These are phyloP conservation scores for Hololepta plana DNA, from an alignment of 2,888 invertebrate genomes.

Conservation along the genomic window DNA sequence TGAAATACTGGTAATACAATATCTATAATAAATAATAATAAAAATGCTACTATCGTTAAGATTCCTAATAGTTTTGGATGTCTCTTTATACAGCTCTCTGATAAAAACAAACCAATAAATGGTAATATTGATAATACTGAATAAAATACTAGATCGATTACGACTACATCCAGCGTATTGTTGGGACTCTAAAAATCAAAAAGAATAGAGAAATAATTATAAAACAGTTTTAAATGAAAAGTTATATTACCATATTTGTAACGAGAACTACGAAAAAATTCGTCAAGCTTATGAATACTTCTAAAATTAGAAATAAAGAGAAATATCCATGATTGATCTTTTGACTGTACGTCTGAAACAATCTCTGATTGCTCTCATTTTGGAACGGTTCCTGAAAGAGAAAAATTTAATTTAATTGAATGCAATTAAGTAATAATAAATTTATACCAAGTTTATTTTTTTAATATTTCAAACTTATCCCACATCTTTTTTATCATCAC, in stretches of 20 bases:
- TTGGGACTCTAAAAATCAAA: too few species aligned
- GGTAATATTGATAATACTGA: slow-evolving; percentile 26
- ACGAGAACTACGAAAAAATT: slow-evolving; percentile 33
- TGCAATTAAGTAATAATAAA: too few species aligned
- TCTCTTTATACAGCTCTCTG: slow-evolving; percentile 22
- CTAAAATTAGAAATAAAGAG: slow-evolving; percentile 53
- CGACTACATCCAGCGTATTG: slow-evolving; percentile 10
- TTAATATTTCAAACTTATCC: too few species aligned
- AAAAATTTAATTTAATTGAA: too few species aligned
- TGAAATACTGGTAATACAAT: slow-evolving; percentile 47
- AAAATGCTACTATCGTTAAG: slow-evolving; percentile 25
- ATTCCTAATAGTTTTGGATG: slow-evolving; percentile 17
- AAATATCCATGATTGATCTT: slow-evolving; percentile 62
- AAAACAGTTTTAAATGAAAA: background rate
- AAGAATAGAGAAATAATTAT: too few species aligned
- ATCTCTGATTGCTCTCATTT: too few species aligned
- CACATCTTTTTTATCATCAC: too few species aligned
- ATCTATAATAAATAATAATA: slow-evolving; percentile 34
- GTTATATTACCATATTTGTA: slow-evolving; percentile 12
- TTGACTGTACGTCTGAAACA: slow-evolving; percentile 60
- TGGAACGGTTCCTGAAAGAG: too few species aligned
- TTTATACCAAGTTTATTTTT: too few species aligned
- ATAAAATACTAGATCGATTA: slow-evolving; percentile 30
- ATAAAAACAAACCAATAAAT: slow-evolving; percentile 27
- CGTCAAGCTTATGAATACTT: slow-evolving; percentile 41